Evolutionary conservation across 1,140 invertebrate genomes (phyloP).

Genomic region (Diorhabda carinulata): DNA sequence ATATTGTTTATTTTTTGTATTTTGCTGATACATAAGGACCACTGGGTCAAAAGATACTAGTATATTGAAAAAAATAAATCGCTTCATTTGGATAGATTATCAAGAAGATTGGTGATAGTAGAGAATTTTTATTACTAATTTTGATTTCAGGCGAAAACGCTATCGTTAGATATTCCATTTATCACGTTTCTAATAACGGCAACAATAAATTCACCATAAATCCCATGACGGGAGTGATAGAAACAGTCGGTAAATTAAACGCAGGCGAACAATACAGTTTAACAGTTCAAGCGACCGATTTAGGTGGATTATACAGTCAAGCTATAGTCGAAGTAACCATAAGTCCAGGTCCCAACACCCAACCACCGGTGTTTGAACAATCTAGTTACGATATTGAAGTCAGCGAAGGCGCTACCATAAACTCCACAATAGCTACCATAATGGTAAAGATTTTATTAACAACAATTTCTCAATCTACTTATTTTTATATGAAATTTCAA

Average conservation of each 20-base stretch:
- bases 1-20: too few species aligned
- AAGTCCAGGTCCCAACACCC: slow-evolving; percentile 78
- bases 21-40: too few species aligned
- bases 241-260: slow-evolving; percentile 70
- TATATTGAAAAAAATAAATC: too few species aligned
- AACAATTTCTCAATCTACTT: slow-evolving; percentile 10
- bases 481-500: slow-evolving; percentile 46
- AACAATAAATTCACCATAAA: slow-evolving; percentile 80
- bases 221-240: slow-evolving; percentile 71
- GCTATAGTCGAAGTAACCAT: slow-evolving; percentile 80
- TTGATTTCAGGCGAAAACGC: slow-evolving; percentile 59
- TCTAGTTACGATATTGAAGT: slow-evolving; percentile 79
- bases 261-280: slow-evolving; percentile 86
- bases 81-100: too few species aligned
- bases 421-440: slow-evolving; percentile 74
- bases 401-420: slow-evolving; percentile 81
- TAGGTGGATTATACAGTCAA: slow-evolving; percentile 67
- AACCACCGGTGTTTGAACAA: slow-evolving; percentile 76
- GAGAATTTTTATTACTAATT: too few species aligned
- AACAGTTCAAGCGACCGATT: slow-evolving; percentile 75
- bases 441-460: slow-evolving; percentile 49
- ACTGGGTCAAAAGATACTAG: too few species aligned
- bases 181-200: slow-evolving; percentile 87
- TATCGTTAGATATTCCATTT: slow-evolving; percentile 72
- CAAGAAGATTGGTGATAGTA: too few species aligned